Evolutionary conservation across 2,888 invertebrate genomes (phyloP), one percentile per base, ranked within the genome.

Genomic region (Zygaena filipendulae): DNA sequence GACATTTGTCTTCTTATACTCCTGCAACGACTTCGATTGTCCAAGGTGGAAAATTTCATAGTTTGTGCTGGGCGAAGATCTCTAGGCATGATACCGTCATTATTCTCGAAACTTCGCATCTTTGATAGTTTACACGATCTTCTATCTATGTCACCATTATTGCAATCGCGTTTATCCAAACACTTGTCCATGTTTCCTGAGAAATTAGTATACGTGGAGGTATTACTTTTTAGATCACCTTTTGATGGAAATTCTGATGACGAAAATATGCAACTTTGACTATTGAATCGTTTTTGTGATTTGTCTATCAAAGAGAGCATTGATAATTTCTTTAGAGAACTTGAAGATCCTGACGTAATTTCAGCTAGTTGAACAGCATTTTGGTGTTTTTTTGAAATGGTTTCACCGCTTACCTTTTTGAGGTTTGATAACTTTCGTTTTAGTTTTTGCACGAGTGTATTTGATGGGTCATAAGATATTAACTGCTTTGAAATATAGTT

Each of bases 131-230:
- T 71, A 26, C 62, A 59, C 9, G 60, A 43, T 33, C 56, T 48
- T 34, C 56, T 50, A 7, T 7, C 7, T 4, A 6, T 7, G 4
- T 4, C 5, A 7, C 47, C 58, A 30, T 55, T 47, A 41, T 54
- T 63, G 44, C 55, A 66, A 40, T 68, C 67, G 47, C 68, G 53
- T 49, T 74, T 70, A 41, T 79, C 77, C 31, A 77, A 72, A 54
- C 75, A 74, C 54, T 75, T 74, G 52, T 81, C 81, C 41, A 80
- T 71, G 36, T 80, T 79, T 23, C 74, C 70, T 25, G 80, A 72
- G 51, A 74, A 80, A 47, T 79, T 80, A 25, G 72, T 70, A 44
- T 80, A 81, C 22, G 70, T 69, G 20, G 75, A 61, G 27, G 52
- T 45, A 39, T 61, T 69, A 40, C 59, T 64, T 55, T 70, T 71